These are phyloP conservation scores for Larimichthys crocea DNA, from an alignment of 2,113 vertebrate genomes.

Conservation along the genomic window DNA sequence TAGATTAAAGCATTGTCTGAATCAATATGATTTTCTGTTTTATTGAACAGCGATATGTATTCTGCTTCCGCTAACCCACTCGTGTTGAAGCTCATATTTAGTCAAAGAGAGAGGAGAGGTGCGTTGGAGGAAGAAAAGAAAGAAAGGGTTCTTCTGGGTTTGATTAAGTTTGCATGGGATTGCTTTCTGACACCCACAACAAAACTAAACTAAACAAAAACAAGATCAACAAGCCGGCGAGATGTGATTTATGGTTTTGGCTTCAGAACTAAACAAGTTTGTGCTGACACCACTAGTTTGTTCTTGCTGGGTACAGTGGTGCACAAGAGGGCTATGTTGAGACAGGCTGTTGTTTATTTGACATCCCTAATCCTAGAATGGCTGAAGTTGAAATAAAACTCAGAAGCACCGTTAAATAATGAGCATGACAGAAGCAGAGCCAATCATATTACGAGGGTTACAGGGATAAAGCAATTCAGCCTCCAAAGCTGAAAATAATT, in stretches of 20 bases:
- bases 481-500: slow-evolving; percentile 21
- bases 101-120: background rate
- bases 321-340: background rate
- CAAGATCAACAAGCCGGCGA: slow-evolving; percentile 29
- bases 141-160: slow-evolving; percentile 1
- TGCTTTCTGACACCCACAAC: slow-evolving; percentile 15
- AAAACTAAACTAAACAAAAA: slow-evolving; percentile 28
- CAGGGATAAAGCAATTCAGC: slow-evolving; percentile 4
- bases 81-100: slow-evolving; percentile 5
- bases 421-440: slow-evolving; percentile 4
- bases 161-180: slow-evolving; percentile 61
- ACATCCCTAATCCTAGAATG: background rate
- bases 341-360: slow-evolving; percentile 3
- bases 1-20: background rate
- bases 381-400: slow-evolving; percentile 9
- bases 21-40: slow-evolving; percentile 19
- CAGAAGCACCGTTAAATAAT: slow-evolving; percentile 14
- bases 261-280: slow-evolving; percentile 25
- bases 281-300: slow-evolving; percentile 46
- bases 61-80: background rate
- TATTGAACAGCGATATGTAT: background rate
- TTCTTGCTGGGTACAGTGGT: slow-evolving; percentile 17
- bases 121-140: background rate
- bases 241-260: slow-evolving; percentile 59
- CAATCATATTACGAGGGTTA: slow-evolving; percentile 28